Evolutionary conservation across 2,113 vertebrate species (phyloP).

Genomic region (Suncus etruscus): DNA sequence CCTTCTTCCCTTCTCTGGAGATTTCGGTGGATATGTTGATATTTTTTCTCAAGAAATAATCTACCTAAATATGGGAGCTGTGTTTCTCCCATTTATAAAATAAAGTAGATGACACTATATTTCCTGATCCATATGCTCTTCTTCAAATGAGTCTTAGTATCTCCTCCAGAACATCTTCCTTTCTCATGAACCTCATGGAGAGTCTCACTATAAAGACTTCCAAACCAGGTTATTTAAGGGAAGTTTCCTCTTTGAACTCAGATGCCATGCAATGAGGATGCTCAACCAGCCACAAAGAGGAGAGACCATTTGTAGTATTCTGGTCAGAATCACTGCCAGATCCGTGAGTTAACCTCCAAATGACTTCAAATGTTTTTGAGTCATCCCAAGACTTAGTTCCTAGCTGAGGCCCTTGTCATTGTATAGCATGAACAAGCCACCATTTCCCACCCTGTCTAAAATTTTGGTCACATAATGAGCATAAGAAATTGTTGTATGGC

Average conservation of each 20-base stretch:
- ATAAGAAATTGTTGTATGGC: background rate
- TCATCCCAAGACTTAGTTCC: background rate
- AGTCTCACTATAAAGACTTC: background rate
- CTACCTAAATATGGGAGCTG: background rate
- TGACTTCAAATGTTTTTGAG: background rate
- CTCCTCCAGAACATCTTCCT: background rate
- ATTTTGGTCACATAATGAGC: background rate
- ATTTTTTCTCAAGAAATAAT: conserved; percentile 29
- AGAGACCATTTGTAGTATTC: background rate
- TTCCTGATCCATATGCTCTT: background rate
- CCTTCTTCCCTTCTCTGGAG: background rate
- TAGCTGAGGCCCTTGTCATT: conserved; percentile 21
- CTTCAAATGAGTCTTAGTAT: background rate
- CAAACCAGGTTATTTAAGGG: background rate
- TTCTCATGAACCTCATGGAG: background rate
- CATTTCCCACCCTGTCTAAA: background rate
- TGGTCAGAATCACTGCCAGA: background rate
- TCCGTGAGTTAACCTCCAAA: background rate
- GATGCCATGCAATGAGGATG: conserved; percentile 8
- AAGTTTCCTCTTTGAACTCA: background rate
- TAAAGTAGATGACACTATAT: background rate
- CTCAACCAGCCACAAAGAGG: background rate
- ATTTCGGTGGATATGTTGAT: background rate
- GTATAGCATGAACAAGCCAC: background rate
- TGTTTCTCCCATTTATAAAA: too few relatives aligned